A percentile compares a stretch with the other conserved stretches of the same genome.
These are phyloP conservation scores for Cheilosia vernalis DNA, from an alignment of 2,888 invertebrate species.

Conservation along the genomic window DNA sequence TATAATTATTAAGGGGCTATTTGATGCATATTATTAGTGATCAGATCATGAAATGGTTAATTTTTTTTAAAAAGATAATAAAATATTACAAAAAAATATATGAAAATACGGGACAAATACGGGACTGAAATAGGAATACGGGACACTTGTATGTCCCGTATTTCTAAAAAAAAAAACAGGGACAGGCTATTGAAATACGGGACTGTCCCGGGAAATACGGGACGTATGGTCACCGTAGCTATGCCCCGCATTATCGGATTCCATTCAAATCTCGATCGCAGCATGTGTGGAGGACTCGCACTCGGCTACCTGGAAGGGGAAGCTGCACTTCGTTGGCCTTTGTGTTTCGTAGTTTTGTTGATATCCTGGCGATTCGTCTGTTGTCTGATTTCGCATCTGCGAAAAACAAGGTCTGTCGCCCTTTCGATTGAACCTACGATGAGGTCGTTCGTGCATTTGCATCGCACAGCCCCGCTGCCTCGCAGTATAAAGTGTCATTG, in stretches of 20 bases:
- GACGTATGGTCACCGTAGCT: no score
- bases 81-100: no score
- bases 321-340: conserved; percentile 65
- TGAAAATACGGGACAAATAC: no score
- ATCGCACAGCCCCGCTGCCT: conserved; percentile 18
- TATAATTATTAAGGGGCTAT: no score
- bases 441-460: conserved; percentile 61
- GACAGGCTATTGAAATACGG: no score
- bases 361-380: conserved; percentile 61
- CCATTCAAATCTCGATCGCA: conserved; percentile 64
- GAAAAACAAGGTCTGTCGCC: conserved; percentile 60
- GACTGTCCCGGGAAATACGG: no score
- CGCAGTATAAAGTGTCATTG: conserved; percentile 53
- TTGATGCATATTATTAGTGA: no score
- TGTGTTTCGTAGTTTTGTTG: conserved; percentile 21
- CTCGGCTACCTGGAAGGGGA: conserved; percentile 54
- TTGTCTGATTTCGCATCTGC: conserved; percentile 75
- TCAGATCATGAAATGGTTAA: no score
- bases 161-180: no score
- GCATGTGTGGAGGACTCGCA: conserved; percentile 57
- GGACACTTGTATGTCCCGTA: no score
- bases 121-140: no score
- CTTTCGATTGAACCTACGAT: conserved; percentile 40
- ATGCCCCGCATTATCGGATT: conserved; percentile 48
- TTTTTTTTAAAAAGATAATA: no score